Percentiles rank a stretch among this genome's conserved stretches.
These are phyloP conservation scores for Gallinago undulata DNA, from an alignment of 2,113 vertebrate species.

Conservation along the genomic window DNA sequence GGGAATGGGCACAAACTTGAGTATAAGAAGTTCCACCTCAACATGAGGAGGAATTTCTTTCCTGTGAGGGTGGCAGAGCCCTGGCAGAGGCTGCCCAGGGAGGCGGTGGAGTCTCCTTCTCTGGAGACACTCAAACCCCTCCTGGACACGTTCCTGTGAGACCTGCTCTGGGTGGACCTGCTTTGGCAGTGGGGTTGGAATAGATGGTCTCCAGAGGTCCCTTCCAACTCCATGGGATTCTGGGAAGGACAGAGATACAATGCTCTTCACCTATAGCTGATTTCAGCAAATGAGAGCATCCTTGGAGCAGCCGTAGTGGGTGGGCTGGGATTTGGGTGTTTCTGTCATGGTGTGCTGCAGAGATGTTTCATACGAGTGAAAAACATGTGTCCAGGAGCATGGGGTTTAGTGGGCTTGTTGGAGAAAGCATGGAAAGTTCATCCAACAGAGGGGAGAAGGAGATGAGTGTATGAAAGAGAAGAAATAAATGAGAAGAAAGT, in stretches of 20 bases:
- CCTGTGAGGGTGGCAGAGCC: too few relatives aligned
- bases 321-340: neutral
- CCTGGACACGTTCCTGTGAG: too few relatives aligned
- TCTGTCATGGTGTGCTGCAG: neutral
- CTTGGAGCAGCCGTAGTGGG: rapidly evolving
- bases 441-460: neutral
- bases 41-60: too few relatives aligned
- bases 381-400: rapidly evolving
- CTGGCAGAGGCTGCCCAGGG: too few relatives aligned
- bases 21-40: too few relatives aligned
- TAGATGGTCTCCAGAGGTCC: too few relatives aligned
- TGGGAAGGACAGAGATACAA: neutral
- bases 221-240: too few relatives aligned
- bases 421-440: neutral
- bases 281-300: neutral
- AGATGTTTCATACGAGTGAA: neutral
- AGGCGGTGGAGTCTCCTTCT: too few relatives aligned
- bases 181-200: too few relatives aligned
- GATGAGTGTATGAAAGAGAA: neutral
- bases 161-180: too few relatives aligned
- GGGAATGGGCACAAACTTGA: too few relatives aligned
- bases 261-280: neutral
- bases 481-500: neutral
- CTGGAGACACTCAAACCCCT: too few relatives aligned
- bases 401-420: neutral